Conservation (phyloP, 1,140 invertebrate genomes). For the Brachionus asplanchnoidis region DNA sequence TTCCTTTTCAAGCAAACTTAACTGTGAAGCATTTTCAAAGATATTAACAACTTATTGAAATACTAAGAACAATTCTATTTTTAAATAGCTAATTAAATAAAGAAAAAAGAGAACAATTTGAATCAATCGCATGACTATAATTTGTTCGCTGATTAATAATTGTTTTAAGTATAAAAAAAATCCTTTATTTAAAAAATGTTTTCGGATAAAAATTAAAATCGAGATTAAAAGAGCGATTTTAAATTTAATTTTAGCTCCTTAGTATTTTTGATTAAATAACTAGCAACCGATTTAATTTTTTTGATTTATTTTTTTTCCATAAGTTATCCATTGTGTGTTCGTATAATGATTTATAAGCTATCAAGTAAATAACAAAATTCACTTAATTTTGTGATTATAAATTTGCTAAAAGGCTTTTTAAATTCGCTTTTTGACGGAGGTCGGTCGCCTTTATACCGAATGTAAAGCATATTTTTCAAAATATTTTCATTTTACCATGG, state of each 20-base stretch:
- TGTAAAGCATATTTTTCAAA: not conserved
- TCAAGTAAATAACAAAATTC: not conserved
- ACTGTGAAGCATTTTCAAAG: not conserved
- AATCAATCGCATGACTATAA: not conserved
- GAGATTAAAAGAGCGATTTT: not conserved
- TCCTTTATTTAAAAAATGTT: not conserved
- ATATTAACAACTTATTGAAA: not conserved
- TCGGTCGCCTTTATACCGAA: not conserved
- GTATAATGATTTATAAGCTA: not conserved
- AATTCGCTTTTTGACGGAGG: not conserved
- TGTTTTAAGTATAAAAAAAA: not conserved
- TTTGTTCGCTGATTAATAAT: not conserved
- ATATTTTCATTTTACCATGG: constrained; percentile 16
- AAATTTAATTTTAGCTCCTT: not conserved
- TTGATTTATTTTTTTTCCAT: constrained; percentile 14
- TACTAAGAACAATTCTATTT: not conserved
- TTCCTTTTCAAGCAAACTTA: not conserved
- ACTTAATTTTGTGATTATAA: not conserved
- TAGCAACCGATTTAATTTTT: constrained; percentile 19
- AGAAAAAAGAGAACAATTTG: not conserved
- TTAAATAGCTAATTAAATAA: not conserved
- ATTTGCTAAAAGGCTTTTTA: constrained; percentile 7
- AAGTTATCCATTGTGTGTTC: constrained; percentile 4
- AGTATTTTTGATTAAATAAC: constrained; percentile 9
- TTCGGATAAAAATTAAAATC: not conserved